Percentiles rank a stretch among this genome's conserved stretches.
phyloP scores from a whole-genome alignment of 2,888 invertebrate species.

The Xanthia togata region DNA sequence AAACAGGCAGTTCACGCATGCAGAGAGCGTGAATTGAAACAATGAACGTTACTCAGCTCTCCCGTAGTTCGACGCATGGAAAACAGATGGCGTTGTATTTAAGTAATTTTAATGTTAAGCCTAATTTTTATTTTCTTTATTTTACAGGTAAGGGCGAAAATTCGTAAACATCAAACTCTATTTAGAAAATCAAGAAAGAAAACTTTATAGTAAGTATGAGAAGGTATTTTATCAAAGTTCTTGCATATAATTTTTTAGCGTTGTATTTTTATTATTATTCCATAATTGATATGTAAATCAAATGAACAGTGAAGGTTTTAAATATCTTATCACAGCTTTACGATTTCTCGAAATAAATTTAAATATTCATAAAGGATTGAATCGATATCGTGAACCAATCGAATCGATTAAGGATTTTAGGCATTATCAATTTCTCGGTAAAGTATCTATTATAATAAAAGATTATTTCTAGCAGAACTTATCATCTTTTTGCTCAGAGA shows the following conservation, averaged over 20 bases:
- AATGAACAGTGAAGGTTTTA: conserved; percentile 9
- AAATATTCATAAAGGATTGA: conserved; percentile 35
- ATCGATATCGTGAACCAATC: conserved; percentile 45
- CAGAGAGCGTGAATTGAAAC: conserved; percentile 35
- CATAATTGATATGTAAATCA: conserved; percentile 6
- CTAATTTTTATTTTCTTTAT: conserved; percentile 38
- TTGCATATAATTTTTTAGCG: too few relatives aligned
- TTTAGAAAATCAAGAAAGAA: neutral
- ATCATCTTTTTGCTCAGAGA: conserved; percentile 91
- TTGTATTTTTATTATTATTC: neutral
- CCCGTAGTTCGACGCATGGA: conserved; percentile 52
- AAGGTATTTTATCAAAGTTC: neutral
- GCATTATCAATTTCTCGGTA: conserved; percentile 55
- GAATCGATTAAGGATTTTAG: conserved; percentile 52
- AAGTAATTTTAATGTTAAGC: neutral
- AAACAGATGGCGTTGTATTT: conserved; percentile 71
- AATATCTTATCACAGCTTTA: conserved; percentile 56
- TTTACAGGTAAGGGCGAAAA: conserved; percentile 67
- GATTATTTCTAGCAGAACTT: conserved; percentile 25
- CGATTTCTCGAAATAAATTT: conserved; percentile 41
- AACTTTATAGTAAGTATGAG: neutral
- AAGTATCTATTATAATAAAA: conserved; percentile 34
- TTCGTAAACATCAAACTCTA: neutral
- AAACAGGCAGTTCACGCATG: conserved; percentile 26
- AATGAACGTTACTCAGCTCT: conserved; percentile 30